Conservation (phyloP, 2,888 invertebrate species). For the Tineola bisselliella region DNA sequence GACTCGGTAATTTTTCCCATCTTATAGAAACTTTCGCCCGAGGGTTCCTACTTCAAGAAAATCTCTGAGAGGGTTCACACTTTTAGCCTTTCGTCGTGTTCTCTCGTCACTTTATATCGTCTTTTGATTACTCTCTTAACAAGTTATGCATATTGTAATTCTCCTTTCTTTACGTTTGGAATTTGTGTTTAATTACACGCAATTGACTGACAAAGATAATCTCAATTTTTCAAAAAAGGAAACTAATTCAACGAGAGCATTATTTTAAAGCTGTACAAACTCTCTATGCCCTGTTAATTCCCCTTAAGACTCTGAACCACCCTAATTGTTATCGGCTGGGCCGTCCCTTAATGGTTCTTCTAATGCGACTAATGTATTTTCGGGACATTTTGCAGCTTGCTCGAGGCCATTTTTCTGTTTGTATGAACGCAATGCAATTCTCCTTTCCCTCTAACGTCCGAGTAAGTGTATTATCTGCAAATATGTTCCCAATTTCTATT, state of each 20-base stretch:
- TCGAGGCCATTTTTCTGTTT: conserved; percentile 62
- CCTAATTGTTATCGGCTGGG: conserved; percentile 63
- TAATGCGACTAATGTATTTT: conserved; percentile 67
- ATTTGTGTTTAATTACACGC: no score
- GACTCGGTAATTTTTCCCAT: conserved; percentile 64
- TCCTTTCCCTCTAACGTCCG: conserved; percentile 34
- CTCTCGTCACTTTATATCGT: conserved; percentile 64
- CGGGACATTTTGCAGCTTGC: conserved; percentile 67
- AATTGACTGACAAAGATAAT: background rate
- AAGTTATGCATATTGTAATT: conserved; percentile 67
- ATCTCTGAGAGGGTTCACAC: conserved; percentile 64
- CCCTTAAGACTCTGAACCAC: conserved; percentile 58
- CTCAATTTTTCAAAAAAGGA: background rate
- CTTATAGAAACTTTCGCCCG: conserved; percentile 58
- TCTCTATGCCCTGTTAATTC: conserved; percentile 53
- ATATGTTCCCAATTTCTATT: conserved; percentile 66
- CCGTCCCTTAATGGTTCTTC: conserved; percentile 62
- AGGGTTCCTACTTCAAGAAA: conserved; percentile 54
- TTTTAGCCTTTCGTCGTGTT: conserved; percentile 66
- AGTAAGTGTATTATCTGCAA: conserved; percentile 63
- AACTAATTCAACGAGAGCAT: background rate
- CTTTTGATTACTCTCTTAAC: conserved; percentile 68
- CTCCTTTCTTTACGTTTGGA: conserved; percentile 19
- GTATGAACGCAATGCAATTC: conserved; percentile 48
- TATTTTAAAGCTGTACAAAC: conserved; percentile 51